A percentile compares a stretch with the other conserved stretches of the same genome.
phyloP scores from a whole-genome alignment of 1,140 invertebrate species.

The Drosophila tropicalis region DNA sequence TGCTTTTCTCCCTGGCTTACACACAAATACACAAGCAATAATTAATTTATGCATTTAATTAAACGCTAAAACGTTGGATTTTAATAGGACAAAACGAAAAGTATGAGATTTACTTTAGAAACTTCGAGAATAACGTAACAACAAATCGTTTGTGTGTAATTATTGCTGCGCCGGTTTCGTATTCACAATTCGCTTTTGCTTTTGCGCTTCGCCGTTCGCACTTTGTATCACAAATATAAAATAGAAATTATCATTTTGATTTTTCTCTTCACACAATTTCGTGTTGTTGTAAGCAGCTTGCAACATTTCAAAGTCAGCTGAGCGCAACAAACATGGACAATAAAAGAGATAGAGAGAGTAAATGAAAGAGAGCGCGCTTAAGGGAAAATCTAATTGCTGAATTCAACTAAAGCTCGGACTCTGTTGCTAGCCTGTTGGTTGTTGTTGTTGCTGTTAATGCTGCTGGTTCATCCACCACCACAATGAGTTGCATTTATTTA shows the following conservation, averaged over 20 bases:
- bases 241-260: slow-evolving; percentile 27
- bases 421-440: slow-evolving; percentile 75
- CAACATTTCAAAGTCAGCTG: slow-evolving; percentile 65
- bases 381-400: slow-evolving; percentile 50
- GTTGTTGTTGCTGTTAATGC: slow-evolving; percentile 9
- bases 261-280: slow-evolving; percentile 41
- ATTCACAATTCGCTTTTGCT: slow-evolving; percentile 15
- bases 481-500: slow-evolving; percentile 70
- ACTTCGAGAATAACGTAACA: slow-evolving; percentile 63
- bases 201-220: slow-evolving; percentile 32
- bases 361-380: slow-evolving; percentile 33
- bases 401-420: slow-evolving; percentile 42
- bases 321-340: slow-evolving; percentile 39
- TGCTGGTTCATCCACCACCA: slow-evolving; percentile 44
- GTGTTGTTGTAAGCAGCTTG: slow-evolving; percentile 53
- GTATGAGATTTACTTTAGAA: slow-evolving; percentile 45
- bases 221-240: slow-evolving; percentile 71
- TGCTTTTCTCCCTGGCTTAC: slow-evolving; percentile 12
- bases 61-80: slow-evolving; percentile 71
- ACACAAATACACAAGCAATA: slow-evolving; percentile 16
- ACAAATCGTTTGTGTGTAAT: slow-evolving; percentile 16
- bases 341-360: slow-evolving; percentile 16
- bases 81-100: slow-evolving; percentile 57
- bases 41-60: slow-evolving; percentile 70
- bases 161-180: slow-evolving; percentile 27